Base-by-base conservation (phyloP, 2,888 invertebrate genomes). In the Noctuana brunneofusca region DNA sequence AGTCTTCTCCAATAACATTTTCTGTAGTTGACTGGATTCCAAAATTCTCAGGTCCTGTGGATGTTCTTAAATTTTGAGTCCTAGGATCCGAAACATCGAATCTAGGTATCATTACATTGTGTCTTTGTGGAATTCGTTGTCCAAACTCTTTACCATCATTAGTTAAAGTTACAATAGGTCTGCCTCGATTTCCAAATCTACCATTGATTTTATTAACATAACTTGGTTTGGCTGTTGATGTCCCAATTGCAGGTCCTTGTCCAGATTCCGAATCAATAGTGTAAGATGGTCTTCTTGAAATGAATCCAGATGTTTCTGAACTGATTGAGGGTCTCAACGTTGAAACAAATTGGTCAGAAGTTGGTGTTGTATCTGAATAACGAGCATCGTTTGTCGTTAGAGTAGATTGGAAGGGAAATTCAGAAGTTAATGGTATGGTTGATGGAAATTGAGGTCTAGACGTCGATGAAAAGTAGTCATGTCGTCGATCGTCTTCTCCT, bases 1-100 rank as follows among this genome's bases (percentile, higher is more conserved):
- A n/a, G n/a, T 87, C 82, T 81, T 89, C 87, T 2, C 82, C 83
- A 24, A 76, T 72, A 2, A 76, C 59, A 43, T 48, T 75, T 50
- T 71, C 69, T n/a, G 71, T 73, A 14, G 71, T 49, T 0, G 68
- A 57, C 14, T 63, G 22, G 11, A 14, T 16, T 18, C n/a, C 50
- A 20, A 12, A 3, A 41, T 27, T 16, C 4, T 16, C 3, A 11
- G 62, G 49, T 22, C 6, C 22, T 1, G 53, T 27, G 8, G 27
- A 18, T 1, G 50, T 32, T 16, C 38, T 27, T 22, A 8, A 11
- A 24, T 49, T 49, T 20, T 58, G 24, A 14, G 24, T 38, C 5
- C 38, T 24, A 18, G 18, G n/a, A 18, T 52, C 11, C 12, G 58
- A 0, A 14, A 3, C 46, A n/a, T 16, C 38, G 24, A 48, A 18